Evolutionary conservation across 2,888 invertebrate genomes (phyloP), one percentile per base, ranked within the genome.

Genomic region (Ecdyonurus torrentis): DNA sequence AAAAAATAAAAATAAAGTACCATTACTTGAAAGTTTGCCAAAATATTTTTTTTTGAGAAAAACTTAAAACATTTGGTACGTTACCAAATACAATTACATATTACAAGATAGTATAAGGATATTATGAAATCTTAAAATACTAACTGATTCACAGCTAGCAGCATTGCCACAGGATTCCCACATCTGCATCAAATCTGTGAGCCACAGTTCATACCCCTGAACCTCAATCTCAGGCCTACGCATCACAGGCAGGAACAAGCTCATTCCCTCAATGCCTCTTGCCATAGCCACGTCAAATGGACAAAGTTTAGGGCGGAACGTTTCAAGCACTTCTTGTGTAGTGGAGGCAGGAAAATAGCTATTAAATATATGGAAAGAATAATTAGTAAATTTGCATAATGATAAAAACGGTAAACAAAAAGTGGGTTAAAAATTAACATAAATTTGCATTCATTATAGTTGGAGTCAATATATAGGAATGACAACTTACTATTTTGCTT

Each of bases 301-400:
- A 70, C 87, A 89, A 62, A 95, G 75, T 68, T 81, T 80, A 0
- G 94, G 94, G 62, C 87, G 79, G 72, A 89, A 81, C 74, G 90
- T 87, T 63, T 86, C 89, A 62, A 96, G 75, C 70, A 96, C 91
- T 75, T 95, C 94, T 74, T 84, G 82, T 0, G 92, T 92, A 0
- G 91, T 85, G 50, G 78, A 79, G 55, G 83, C 74, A 63, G 86
- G 80, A 72, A 88, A 88, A 73, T 87, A 90, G 62, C 85, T 86
- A 61, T 2, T n/a, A n/a, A n/a, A n/a, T n/a, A n/a, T n/a, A n/a
- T n/a, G n/a, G n/a, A 20, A 23, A 59, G n/a, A 52, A 55, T 5
- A n/a, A 22, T 60, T 55, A 24, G 20, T n/a, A n/a, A 19, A 25
- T 24, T 15, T 18, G 10, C 10, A 20, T 22, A 58, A 23, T 20